Evolutionary conservation across 2,797 vertebrate species (phyloP), one percentile per base, ranked within the genome.

Genomic region (Denticeps clupeoides): DNA sequence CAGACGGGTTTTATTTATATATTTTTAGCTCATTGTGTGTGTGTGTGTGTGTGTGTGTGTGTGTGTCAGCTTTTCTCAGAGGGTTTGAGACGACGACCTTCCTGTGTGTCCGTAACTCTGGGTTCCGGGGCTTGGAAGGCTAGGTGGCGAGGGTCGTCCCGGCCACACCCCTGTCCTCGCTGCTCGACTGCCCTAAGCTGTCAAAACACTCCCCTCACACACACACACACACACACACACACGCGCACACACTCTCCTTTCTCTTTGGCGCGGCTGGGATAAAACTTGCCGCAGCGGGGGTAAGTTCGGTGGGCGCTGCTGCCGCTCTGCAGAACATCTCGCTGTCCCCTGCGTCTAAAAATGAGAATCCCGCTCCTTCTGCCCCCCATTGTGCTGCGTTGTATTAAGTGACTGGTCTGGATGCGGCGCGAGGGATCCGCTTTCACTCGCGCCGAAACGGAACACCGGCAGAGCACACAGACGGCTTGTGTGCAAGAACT

Each of bases 121-220:
- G 27, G 7, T 6, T n/a, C n/a, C n/a, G n/a, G n/a, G n/a, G n/a
- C n/a, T n/a, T n/a, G n/a, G n/a, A n/a, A n/a, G n/a, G n/a, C n/a
- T n/a, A n/a, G n/a, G n/a, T n/a, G n/a, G n/a, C n/a, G n/a, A n/a
- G n/a, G n/a, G n/a, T 75, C 73, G 70, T 79, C 71, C 74, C 33
- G 27, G 18, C 19, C 18, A 19, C 18, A 19, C 18, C 19, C 18
- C 35, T 45, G 43, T 22, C 22, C 38, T 75, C n/a, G 70, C 71
- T 66, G 67, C 47, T 47, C 56, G 69, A 75, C 74, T 74, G 69
- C 75, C 77, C 71, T n/a, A 69, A 79, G 71, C 75, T 81, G 77
- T 82, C 78, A 78, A 75, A 79, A 80, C 71, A 78, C 63, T 16
- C 41, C 8, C 7, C n/a, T 43, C 10, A 25, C 41, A 21, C 16